Evolutionary conservation across 2,888 invertebrate genomes (phyloP).

Genomic region (Anarsia innoxiella): DNA sequence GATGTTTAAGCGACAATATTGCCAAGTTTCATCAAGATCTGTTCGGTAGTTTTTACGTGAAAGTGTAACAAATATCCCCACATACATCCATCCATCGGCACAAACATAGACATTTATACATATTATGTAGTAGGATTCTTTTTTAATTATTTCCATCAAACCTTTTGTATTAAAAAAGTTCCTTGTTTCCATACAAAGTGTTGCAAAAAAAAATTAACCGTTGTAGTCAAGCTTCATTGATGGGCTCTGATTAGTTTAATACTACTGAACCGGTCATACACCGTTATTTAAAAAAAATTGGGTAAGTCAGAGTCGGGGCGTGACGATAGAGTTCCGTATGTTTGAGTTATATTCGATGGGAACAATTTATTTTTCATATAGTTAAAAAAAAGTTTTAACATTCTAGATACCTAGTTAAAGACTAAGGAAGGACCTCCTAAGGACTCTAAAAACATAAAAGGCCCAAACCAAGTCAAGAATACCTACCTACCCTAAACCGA

Average conservation of each 20-base stretch:
- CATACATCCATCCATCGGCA: too few relatives aligned
- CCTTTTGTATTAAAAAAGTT: too few relatives aligned
- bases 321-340: background rate
- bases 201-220: background rate
- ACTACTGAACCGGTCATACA: slow-evolving; percentile 7
- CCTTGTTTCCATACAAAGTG: too few relatives aligned
- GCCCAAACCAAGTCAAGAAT: background rate
- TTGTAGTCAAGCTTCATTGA: background rate
- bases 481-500: too few relatives aligned
- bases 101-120: too few relatives aligned
- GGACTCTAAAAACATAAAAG: background rate
- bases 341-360: background rate
- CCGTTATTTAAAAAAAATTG: slow-evolving; percentile 7
- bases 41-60: too few relatives aligned
- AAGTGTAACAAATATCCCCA: too few relatives aligned
- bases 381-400: background rate
- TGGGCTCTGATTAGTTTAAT: background rate
- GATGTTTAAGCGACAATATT: too few relatives aligned
- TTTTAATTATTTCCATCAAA: too few relatives aligned
- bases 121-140: too few relatives aligned
- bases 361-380: background rate
- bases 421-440: background rate
- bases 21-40: too few relatives aligned
- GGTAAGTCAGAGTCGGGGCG: background rate
- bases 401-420: background rate